Evolutionary conservation across 2,888 invertebrate species (phyloP).

Genomic region (Sminthurides aquaticus): DNA sequence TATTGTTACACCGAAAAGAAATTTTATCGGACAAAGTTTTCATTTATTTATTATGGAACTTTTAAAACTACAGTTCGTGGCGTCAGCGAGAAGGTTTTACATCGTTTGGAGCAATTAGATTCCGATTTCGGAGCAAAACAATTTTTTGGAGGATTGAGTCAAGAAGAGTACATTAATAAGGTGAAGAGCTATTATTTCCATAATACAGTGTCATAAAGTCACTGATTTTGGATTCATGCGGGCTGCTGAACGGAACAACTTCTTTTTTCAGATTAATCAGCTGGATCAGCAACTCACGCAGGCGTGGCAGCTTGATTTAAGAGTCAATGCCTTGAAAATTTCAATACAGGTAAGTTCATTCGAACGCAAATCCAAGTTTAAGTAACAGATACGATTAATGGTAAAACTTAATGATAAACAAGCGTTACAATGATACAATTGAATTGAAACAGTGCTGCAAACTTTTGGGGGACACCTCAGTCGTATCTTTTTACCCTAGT

Average conservation of each 20-base stretch:
- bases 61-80: constrained; percentile 43
- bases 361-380: no score
- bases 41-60: background rate
- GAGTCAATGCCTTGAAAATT: constrained; percentile 91
- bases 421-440: background rate
- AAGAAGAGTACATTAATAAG: constrained; percentile 70
- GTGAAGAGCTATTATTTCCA: no score
- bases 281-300: constrained; percentile 81
- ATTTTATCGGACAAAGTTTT: constrained; percentile 11
- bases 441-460: constrained; percentile 94
- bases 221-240: no score
- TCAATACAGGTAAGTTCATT: constrained; percentile 65
- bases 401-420: background rate
- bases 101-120: constrained; percentile 85
- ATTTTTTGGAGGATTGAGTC: constrained; percentile 81
- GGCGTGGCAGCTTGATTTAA: constrained; percentile 90
- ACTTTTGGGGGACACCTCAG: constrained; percentile 77
- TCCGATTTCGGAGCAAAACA: constrained; percentile 83
- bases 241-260: no score
- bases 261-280: constrained; percentile 77
- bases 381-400: background rate
- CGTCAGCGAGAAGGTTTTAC: constrained; percentile 78
- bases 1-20: no score
- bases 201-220: background rate
- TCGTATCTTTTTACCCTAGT: constrained; percentile 92